phyloP scores from a whole-genome alignment of 2,888 invertebrate genomes.

The Leucania comma region DNA sequence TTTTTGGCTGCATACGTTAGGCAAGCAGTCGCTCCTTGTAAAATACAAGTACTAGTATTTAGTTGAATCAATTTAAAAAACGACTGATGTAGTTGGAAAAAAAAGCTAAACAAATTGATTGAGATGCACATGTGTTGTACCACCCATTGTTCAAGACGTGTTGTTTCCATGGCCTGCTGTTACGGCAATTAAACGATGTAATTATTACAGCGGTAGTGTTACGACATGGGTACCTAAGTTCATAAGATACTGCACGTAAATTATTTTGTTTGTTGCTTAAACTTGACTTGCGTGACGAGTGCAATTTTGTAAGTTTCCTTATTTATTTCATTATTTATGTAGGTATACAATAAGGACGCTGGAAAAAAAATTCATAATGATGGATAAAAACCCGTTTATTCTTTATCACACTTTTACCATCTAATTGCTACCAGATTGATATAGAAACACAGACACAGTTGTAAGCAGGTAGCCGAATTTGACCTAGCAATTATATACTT shows the following conservation, averaged over 20 bases:
- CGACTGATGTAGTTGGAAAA: not conserved
- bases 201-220: conserved; percentile 59
- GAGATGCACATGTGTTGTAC: conserved; percentile 25
- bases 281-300: not conserved
- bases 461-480: not conserved
- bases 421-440: not conserved
- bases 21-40: not conserved
- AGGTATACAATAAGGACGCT: not conserved
- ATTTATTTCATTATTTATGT: not conserved
- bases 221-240: conserved; percentile 19
- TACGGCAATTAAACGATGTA: conserved; percentile 64
- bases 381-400: not conserved
- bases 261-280: not conserved
- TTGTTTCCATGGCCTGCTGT: conserved; percentile 59
- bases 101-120: not conserved
- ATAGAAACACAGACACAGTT: not conserved
- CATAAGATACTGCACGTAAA: conserved; percentile 9
- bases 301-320: not conserved
- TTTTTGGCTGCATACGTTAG: not conserved
- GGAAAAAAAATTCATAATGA: not conserved
- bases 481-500: not conserved
- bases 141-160: conserved; percentile 55
- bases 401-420: not conserved
- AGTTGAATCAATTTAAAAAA: not conserved
- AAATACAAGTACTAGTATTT: not conserved